Base-by-base conservation (phyloP, 1,140 invertebrate genomes). In the Heliconius himera region DNA sequence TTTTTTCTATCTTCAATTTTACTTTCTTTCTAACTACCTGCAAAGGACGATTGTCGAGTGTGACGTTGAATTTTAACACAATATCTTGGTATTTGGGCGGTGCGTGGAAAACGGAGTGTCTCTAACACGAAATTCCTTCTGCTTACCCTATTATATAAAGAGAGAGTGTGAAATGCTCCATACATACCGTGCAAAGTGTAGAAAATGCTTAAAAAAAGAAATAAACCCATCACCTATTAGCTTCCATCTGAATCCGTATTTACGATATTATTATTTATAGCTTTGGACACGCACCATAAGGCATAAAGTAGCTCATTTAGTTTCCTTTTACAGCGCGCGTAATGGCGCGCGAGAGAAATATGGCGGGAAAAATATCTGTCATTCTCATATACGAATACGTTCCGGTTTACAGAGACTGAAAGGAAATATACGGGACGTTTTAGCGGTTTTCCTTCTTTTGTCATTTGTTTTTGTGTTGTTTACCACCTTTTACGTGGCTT, bases 271-370 rank as follows among this genome's bases (percentile, higher is more conserved):
- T 66, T 72, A 22, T 46, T 46, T 46, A 73, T 60, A 33, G 73
- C 11, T 4, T 56, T 20, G 33, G 73, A 74, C 36, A 74, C 36
- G 29, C 51, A 51, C 73, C 51, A 22, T 74, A 74, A 74, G 33
- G 22, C 60, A 38, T 56, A 22, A 60, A 76, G 36, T 56, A 73
- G n/a, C n/a, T 76, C 74, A 70, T 76, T 33, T 51, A 54, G 18
- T 54, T 54, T 70, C 54, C 56, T 76, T 29, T 76, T 76, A 76
- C 38, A 66, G 74, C 36, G 36, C 33, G 38, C 26, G 54, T 41
- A 76, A 76, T 76, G 74, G 38, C 74, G 74, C 74, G 74, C 51
- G 38, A 76, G 36, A 70, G 56, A 76, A 76, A 76, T 60, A 76
- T 56, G 36, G 74, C 74, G 74, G 74, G 56, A 70, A 70, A 76